Evolutionary conservation across 2,113 vertebrate genomes (phyloP).

Genomic region (Gymnocephalus cernua): DNA sequence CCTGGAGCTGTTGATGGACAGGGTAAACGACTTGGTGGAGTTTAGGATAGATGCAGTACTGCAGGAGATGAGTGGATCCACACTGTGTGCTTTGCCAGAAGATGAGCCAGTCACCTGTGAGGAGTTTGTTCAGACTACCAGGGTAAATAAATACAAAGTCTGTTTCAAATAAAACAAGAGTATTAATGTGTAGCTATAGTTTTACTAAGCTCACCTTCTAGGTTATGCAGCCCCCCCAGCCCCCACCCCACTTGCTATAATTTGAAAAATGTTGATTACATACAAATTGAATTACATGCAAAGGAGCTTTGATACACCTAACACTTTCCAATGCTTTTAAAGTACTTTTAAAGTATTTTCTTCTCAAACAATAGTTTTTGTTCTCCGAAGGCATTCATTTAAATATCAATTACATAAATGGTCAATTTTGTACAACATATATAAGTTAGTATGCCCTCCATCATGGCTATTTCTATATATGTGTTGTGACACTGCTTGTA

Average conservation of each 20-base stretch:
- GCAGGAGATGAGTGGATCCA: conserved; percentile 88
- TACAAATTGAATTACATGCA: background rate
- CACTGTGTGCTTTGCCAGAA: conserved; percentile 88
- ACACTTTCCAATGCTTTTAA: background rate
- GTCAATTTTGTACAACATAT: background rate
- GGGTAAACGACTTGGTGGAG: conserved; percentile 89
- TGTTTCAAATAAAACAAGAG: background rate
- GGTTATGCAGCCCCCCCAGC: background rate
- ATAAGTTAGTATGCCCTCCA: background rate
- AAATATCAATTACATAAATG: background rate
- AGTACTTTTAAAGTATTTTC: background rate
- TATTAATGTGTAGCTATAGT: background rate
- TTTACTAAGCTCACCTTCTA: background rate
- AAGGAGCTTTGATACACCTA: background rate
- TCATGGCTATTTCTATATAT: background rate
- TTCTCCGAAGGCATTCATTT: background rate
- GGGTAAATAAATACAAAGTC: conserved; percentile 63
- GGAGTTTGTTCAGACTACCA: conserved; percentile 89
- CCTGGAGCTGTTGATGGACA: conserved; percentile 90
- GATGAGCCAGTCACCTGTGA: conserved; percentile 90
- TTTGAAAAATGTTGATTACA: background rate
- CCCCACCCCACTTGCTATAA: background rate
- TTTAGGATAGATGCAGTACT: conserved; percentile 90
- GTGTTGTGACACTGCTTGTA: background rate
- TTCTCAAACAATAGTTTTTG: background rate